phyloP scores from a whole-genome alignment of 2,888 invertebrate species.

The Xylota sylvarum region DNA sequence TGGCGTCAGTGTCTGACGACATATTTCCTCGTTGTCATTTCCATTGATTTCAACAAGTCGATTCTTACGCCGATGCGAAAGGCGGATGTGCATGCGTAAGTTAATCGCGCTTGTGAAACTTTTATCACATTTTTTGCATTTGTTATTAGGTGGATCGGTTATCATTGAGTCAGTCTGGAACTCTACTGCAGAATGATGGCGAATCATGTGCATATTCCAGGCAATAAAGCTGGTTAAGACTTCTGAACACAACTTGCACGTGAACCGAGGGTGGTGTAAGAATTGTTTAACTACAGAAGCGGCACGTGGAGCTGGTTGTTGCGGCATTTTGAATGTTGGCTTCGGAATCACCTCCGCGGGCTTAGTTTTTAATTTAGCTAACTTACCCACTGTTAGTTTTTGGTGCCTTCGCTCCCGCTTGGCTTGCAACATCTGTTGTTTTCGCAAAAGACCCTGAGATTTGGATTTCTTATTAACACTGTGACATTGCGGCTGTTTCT shows the following conservation, averaged over 20 bases:
- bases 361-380: constrained; percentile 12
- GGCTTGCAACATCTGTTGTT: constrained; percentile 53
- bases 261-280: constrained; percentile 34
- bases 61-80: constrained; percentile 70
- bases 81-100: constrained; percentile 48
- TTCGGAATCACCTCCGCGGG: constrained; percentile 33
- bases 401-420: constrained; percentile 45
- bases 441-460: constrained; percentile 53
- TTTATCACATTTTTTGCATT: constrained; percentile 70
- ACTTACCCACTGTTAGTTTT: constrained; percentile 30
- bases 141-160: not conserved
- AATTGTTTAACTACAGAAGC: constrained; percentile 51
- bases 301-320: constrained; percentile 69
- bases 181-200: constrained; percentile 27
- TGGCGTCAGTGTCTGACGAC: constrained; percentile 57
- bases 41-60: constrained; percentile 70
- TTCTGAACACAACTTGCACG: constrained; percentile 59
- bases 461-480: constrained; percentile 59
- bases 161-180: not conserved
- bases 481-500: constrained; percentile 21
- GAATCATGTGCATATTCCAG: constrained; percentile 66
- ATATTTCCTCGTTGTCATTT: constrained; percentile 64
- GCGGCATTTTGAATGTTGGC: constrained; percentile 72
- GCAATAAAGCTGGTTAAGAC: constrained; percentile 39
- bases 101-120: constrained; percentile 39